Percentiles rank a stretch among this genome's conserved stretches.
Evolutionary conservation across 2,797 vertebrate genomes (phyloP).

Genomic region (Mus caroli): DNA sequence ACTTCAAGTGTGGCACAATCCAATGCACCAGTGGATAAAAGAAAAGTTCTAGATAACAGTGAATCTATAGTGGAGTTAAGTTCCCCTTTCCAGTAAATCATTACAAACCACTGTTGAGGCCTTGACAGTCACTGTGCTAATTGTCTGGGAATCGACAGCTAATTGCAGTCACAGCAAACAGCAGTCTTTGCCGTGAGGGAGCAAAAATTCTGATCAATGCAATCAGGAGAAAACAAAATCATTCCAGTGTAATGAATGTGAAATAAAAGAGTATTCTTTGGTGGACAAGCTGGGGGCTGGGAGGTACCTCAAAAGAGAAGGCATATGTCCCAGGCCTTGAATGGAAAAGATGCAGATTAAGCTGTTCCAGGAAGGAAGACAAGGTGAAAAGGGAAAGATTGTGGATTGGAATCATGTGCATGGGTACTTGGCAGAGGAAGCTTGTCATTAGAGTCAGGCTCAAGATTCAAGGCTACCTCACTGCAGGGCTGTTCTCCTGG

Average conservation of each 20-base stretch:
- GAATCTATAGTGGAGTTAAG: neutral
- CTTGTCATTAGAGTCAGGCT: neutral
- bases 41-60: neutral
- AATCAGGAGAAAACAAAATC: neutral
- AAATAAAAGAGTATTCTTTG: neutral
- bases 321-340: neutral
- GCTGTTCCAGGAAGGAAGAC: neutral
- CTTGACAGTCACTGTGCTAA: neutral
- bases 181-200: neutral
- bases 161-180: neutral
- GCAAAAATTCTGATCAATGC: neutral
- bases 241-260: neutral
- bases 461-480: neutral
- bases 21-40: neutral
- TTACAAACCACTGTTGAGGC: neutral
- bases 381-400: neutral
- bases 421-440: neutral
- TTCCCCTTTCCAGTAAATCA: neutral
- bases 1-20: neutral
- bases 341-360: neutral
- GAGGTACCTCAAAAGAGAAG: neutral
- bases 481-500: neutral
- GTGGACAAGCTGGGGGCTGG: neutral
- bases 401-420: neutral
- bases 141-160: neutral